Base-by-base conservation (phyloP, 2,797 vertebrate genomes). In the Chlorospingus flavigularis region DNA sequence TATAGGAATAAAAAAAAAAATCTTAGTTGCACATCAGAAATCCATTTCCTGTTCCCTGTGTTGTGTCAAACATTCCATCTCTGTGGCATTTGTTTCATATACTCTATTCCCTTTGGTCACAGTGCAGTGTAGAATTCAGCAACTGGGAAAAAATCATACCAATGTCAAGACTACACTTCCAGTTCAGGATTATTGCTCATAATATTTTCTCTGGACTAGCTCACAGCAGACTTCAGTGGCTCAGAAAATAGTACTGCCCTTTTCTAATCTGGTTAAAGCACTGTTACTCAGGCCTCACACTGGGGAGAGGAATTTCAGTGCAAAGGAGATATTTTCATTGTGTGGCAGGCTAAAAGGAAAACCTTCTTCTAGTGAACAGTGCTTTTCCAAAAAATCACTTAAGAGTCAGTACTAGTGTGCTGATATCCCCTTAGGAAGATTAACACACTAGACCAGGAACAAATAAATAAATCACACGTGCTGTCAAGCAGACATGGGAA, bases 401-500 rank as follows among this genome's bases (percentile, higher is more conserved):
- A 68, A 68, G 57, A 72, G 17, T 72, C 77, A 79, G 50, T n/a
- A 35, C 21, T 66, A 35, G 30, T 45, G 17, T 55, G 47, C 28
- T 86, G 39, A 45, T 77, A 66, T 20, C 24, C 40, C 58, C 48
- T 50, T 48, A 48, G 87, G 76, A 81, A 94, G 31, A 55, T 72
- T 76, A 83, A 58, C 3, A 11, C 23, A 16, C 63, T 53, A 33
- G 31, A 77, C 14, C 25, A 60, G 85, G 87, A 96, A 81, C 87
- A 88, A 93, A 93, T 74, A 90, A 91, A 94, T 92, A 79, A 91
- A 91, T 85, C 66, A 78, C 33, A 55, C 24, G 19, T 17, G 16
- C 51, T 83, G 54, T 92, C 16, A 3, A 51, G 43, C 50, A 87
- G 82, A 86, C 1, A 1, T 77, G 85, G 72, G 68, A 66, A 86